These are phyloP conservation scores for Diloba caeruleocephala DNA, from an alignment of 2,888 invertebrate species.

Conservation along the genomic window DNA sequence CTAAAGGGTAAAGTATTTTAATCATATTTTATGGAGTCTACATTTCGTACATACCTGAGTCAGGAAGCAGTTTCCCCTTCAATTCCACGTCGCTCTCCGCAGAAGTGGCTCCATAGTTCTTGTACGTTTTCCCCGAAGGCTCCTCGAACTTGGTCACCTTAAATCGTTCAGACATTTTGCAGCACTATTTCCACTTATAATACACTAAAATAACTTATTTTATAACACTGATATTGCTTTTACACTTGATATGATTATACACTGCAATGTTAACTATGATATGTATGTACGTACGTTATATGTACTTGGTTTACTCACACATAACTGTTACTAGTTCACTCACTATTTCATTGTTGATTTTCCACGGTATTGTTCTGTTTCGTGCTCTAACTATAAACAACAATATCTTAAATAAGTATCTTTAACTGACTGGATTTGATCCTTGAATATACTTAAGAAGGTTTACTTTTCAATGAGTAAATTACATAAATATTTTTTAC, in stretches of 20 bases:
- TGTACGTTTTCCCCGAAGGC: slow-evolving; percentile 84
- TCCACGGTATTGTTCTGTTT: slow-evolving; percentile 6
- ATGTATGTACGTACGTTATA: slow-evolving; percentile 12
- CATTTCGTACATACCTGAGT: slow-evolving; percentile 75
- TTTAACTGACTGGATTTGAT: too few species aligned
- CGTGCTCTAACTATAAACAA: slow-evolving; percentile 39
- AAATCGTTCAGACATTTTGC: slow-evolving; percentile 89
- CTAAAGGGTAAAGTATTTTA: too few species aligned
- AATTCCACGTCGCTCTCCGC: slow-evolving; percentile 82
- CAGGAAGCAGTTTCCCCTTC: slow-evolving; percentile 81
- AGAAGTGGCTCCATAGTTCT: slow-evolving; percentile 90
- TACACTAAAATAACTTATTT: slow-evolving; percentile 15
- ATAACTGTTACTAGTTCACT: slow-evolving; percentile 13
- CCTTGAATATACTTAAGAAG: too few species aligned
- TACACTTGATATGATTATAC: slow-evolving; percentile 48
- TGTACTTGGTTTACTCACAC: too few species aligned
- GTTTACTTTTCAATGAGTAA: too few species aligned
- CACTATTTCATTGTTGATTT: slow-evolving; percentile 34
- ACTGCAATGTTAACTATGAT: slow-evolving; percentile 48
- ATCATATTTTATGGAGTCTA: too few species aligned
- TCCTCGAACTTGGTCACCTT: slow-evolving; percentile 90
- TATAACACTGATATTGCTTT: slow-evolving; percentile 29
- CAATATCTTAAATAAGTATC: too few species aligned
- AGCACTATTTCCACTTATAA: slow-evolving; percentile 49
- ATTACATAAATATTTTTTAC: too few species aligned